These are phyloP conservation scores for Turnix velox DNA, from an alignment of 2,113 vertebrate species.

Conservation along the genomic window DNA sequence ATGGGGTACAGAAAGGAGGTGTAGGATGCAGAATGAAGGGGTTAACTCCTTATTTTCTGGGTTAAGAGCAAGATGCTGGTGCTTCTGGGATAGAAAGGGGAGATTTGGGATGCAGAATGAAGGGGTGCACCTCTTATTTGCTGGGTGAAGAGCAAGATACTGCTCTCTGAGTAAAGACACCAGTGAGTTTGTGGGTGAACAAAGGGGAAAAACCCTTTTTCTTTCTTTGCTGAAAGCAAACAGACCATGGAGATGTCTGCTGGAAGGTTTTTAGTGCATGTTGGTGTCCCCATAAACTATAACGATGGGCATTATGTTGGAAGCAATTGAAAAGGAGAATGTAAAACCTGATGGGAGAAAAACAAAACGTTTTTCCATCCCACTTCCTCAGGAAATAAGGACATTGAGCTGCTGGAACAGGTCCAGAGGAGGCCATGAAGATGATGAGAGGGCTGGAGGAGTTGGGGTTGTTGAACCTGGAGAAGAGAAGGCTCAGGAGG, in stretches of 20 bases:
- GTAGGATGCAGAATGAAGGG: too few relatives aligned
- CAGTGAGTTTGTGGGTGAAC: rapidly evolving
- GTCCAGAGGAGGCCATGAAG: too few relatives aligned
- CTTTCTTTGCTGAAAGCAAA: neutral
- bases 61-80: too few relatives aligned
- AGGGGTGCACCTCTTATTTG: neutral
- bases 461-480: too few relatives aligned
- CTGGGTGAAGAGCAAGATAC: neutral
- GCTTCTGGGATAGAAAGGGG: too few relatives aligned
- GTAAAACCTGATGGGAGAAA: neutral
- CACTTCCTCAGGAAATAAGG: neutral
- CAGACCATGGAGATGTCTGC: too few relatives aligned
- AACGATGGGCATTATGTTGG: neutral
- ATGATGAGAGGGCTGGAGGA: too few relatives aligned
- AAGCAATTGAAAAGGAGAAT: neutral
- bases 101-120: rapidly evolving
- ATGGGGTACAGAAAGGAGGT: too few relatives aligned
- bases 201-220: neutral
- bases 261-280: rapidly evolving
- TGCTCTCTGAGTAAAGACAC: neutral
- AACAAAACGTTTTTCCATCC: neutral
- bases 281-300: neutral
- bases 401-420: too few relatives aligned
- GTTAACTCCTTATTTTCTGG: too few relatives aligned
- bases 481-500: too few relatives aligned